Evolutionary conservation across 2,113 vertebrate genomes (phyloP), one percentile per base, ranked within the genome.

Genomic region (Sisor rabdophorus): DNA sequence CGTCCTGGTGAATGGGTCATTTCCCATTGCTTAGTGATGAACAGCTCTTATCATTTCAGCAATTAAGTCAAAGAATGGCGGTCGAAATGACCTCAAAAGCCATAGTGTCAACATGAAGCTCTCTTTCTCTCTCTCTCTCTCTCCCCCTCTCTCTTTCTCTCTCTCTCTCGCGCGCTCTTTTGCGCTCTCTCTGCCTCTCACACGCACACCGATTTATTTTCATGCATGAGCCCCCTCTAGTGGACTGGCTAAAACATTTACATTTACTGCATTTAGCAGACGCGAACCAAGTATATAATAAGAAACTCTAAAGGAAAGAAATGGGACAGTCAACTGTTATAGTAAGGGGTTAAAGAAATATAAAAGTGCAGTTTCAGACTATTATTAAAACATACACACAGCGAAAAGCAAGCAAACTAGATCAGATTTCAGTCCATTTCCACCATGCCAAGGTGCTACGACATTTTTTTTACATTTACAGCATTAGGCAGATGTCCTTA

Each of bases 161-260:
- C 40, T 24, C 8, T 3, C 26, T 44, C 71, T 36, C 44, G 9
- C 47, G 16, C 48, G 13, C 32, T 1, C 26, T 9, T 7, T 36
- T 7, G 8, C 61, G 40, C 61, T 64, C 52, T 26, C 30, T 28
- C 55, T 40, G 1, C 32, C 64, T 55, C 64, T 24, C 44, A 17
- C 65, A 11, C 54, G 58, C 55, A 13, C 75, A 58, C 64, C 40
- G 9, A 2, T 28, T 36, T n/a, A 4, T 19, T 50, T 24, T 36
- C 24, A 53, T 40, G 28, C 19, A 19, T 53, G 60, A 11, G 76
- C 80, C 26, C 76, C 80, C 56, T 58, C 80, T 75, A 73, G 75
- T 52, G 80, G 64, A 81, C 2, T 13, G 60, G n/a, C 53, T 47
- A 12, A 68, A 68, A 48, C 74, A 65, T n/a, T n/a, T n/a, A n/a